phyloP scores from a whole-genome alignment of 2,888 invertebrate genomes.

The Corbicula japonica region DNA sequence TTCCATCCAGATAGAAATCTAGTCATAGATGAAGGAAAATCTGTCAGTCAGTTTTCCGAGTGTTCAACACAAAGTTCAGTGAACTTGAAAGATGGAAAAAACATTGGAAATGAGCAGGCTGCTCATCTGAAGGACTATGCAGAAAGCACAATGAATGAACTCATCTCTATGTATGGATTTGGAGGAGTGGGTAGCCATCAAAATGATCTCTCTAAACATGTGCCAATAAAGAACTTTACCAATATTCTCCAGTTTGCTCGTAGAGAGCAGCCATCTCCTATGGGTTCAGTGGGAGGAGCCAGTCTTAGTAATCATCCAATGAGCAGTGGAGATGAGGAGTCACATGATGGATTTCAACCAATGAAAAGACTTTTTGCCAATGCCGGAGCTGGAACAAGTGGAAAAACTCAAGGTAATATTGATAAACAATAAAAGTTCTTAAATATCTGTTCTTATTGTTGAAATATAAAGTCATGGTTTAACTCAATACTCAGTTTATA shows the following conservation, averaged over 20 bases:
- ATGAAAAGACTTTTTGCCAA: conserved; percentile 63
- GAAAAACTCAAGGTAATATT: conserved; percentile 19
- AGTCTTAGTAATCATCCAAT: conserved; percentile 23
- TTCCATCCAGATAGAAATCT: conserved; percentile 49
- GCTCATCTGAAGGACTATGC: conserved; percentile 90
- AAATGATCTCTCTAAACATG: conserved; percentile 88
- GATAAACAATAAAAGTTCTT: conserved; percentile 12
- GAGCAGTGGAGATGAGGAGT: conserved; percentile 51
- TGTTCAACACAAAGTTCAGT: conserved; percentile 3
- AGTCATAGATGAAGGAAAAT: conserved; percentile 43
- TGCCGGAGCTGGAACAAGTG: background rate
- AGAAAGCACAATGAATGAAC: conserved; percentile 93
- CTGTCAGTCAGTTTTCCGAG: background rate
- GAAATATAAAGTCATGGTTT: conserved; percentile 12
- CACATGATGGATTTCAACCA: conserved; percentile 50
- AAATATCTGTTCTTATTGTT: conserved; percentile 9
- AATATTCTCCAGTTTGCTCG: conserved; percentile 80
- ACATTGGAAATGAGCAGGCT: conserved; percentile 48
- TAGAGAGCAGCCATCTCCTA: background rate
- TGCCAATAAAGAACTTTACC: conserved; percentile 91
- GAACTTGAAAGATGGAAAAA: conserved; percentile 8
- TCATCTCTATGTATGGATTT: conserved; percentile 92
- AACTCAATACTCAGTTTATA: too few relatives aligned
- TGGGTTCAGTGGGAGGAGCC: conserved; percentile 80
- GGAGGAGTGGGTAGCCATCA: conserved; percentile 88